Evolutionary conservation across 2,888 invertebrate species (phyloP), one percentile per base, ranked within the genome.

Genomic region (Protonemura montana): DNA sequence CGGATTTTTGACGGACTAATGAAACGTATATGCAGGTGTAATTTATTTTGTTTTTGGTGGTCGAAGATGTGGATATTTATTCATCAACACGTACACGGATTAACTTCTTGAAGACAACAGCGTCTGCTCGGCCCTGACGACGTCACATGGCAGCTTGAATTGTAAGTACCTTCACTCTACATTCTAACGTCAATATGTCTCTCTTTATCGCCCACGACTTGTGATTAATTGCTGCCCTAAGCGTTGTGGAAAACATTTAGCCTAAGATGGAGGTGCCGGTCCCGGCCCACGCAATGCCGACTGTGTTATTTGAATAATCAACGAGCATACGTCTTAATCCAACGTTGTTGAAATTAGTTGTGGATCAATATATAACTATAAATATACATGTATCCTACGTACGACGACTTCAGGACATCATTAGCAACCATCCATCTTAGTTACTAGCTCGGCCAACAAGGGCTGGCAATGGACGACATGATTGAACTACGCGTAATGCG

Each of bases 41-140:
- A 81, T 81, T 78, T 26, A 84, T 84, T 35, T 84, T 27, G 16
- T 30, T 35, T 42, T 83, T 83, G 41, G 41, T n/a, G 59, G 28
- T 59, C 29, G 76, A 84, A 84, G 2, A 84, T 84, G 84, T 84
- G 84, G 84, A 84, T 84, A 84, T 76, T 83, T 81, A 30, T 59
- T 84, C 84, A 76, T 27, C 59, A 29, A 84, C 42, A 84, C 84
- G 84, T 29, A 59, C 25, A 21, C 84, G 84, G 84, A 84, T 84
- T 84, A 84, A 27, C n/a, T 81, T 28, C 2, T 59, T 26, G 84
- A 28, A 84, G 84, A 84, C 59, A 10, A 21, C 59, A 59, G 59
- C 59, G 59, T 59, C 59, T 10, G 13, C 59, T 35, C 35, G 10
- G 35, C 35, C 35, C 35, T n/a, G n/a, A n/a, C n/a, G n/a, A n/a